Evolutionary conservation across 2,888 invertebrate genomes (phyloP).

Genomic region (Cantharis rufa): DNA sequence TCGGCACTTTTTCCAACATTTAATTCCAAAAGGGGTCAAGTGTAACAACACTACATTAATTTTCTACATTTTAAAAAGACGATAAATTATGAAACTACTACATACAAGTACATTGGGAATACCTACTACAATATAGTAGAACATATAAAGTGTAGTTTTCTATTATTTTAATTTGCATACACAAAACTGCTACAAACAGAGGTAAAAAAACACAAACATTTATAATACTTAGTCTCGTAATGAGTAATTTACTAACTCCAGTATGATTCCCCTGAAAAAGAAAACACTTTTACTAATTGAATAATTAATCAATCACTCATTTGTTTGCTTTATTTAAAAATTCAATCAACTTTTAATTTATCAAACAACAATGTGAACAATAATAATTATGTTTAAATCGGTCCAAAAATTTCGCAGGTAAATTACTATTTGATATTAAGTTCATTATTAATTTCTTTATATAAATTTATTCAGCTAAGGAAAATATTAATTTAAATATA

Average conservation of each 20-base stretch:
- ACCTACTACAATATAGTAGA: background rate
- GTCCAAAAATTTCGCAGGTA: background rate
- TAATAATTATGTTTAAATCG: background rate
- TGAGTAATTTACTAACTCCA: conserved; percentile 18
- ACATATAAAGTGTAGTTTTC: background rate
- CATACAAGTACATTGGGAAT: background rate
- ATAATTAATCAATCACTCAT: background rate
- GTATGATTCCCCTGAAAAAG: conserved; percentile 20
- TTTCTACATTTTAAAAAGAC: background rate
- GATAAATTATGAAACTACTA: background rate
- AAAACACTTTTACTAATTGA: conserved; percentile 1
- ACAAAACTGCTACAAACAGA: background rate
- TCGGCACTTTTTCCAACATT: background rate
- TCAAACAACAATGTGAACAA: background rate
- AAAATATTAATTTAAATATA: background rate
- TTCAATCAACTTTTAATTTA: background rate
- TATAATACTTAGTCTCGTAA: conserved; percentile 16
- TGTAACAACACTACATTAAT: background rate
- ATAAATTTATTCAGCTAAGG: background rate
- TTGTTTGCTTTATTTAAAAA: background rate
- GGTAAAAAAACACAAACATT: background rate
- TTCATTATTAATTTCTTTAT: background rate
- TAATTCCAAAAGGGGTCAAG: background rate
- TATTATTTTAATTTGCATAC: background rate
- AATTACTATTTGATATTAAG: no score